Evolutionary conservation across 1,140 invertebrate genomes (phyloP).

Genomic region (Atopsyche davidsoni): DNA sequence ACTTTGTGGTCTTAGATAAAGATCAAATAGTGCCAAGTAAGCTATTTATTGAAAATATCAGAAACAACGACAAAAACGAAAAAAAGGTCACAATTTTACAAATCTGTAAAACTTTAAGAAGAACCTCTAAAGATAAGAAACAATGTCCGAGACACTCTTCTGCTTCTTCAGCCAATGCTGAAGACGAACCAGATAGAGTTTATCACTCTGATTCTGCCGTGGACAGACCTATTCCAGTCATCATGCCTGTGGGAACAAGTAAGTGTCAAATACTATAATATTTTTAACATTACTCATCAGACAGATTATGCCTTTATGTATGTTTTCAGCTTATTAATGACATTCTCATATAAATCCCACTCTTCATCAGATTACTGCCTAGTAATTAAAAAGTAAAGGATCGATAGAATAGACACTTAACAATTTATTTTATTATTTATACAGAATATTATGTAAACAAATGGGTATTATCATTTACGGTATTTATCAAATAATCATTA

Average conservation of each 20-base stretch:
- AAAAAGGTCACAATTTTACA: conserved; percentile 23
- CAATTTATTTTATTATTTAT: too few relatives aligned
- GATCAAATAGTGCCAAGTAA: conserved; percentile 21
- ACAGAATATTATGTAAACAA: too few relatives aligned
- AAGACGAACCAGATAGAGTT: conserved; percentile 28
- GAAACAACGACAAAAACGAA: conserved; percentile 12
- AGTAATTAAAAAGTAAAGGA: too few relatives aligned
- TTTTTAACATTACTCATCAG: not conserved
- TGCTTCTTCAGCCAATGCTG: conserved; percentile 23
- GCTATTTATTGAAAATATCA: conserved; percentile 19
- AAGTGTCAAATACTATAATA: conserved; percentile 5
- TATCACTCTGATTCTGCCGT: conserved; percentile 28
- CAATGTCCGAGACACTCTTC: conserved; percentile 21
- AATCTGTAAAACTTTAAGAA: conserved; percentile 14
- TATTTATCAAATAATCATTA: too few relatives aligned
- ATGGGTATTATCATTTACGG: too few relatives aligned
- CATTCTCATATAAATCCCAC: too few relatives aligned
- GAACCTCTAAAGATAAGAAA: conserved; percentile 18
- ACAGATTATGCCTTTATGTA: not conserved
- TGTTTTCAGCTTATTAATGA: conserved; percentile 8
- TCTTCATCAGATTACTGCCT: too few relatives aligned
- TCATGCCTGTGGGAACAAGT: conserved; percentile 31
- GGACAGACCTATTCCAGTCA: conserved; percentile 17
- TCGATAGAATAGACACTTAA: too few relatives aligned
- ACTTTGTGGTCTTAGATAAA: conserved; percentile 19